A percentile compares a stretch with the other conserved stretches of the same genome.
These are phyloP conservation scores for Microplitis mediator DNA, from an alignment of 1,140 invertebrate genomes.

Conservation along the genomic window DNA sequence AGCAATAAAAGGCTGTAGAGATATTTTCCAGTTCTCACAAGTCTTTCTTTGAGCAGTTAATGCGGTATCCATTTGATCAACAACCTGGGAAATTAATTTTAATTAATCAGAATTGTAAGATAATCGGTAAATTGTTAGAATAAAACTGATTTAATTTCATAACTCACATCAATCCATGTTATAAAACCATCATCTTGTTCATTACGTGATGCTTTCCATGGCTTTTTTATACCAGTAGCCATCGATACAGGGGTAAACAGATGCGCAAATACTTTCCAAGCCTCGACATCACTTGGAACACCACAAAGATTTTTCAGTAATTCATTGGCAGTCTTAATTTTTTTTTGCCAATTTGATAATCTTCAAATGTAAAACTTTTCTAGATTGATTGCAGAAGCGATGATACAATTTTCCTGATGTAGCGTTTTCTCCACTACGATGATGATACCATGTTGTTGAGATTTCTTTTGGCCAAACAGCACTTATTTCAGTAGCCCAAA, in stretches of 20 bases:
- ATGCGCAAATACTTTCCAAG: neutral
- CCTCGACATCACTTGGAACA: neutral
- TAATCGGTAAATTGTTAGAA: neutral
- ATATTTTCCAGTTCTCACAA: neutral
- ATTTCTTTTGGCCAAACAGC: neutral
- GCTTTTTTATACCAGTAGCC: neutral
- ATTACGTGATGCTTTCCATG: slow-evolving; percentile 4
- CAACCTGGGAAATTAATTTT: neutral
- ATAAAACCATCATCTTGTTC: slow-evolving; percentile 7
- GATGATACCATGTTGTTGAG: neutral
- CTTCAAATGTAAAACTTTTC: neutral
- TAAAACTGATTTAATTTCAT: neutral
- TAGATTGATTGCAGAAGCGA: neutral
- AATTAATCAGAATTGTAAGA: neutral
- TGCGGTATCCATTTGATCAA: neutral
- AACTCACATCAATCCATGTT: slow-evolving; percentile 12
- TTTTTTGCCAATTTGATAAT: neutral
- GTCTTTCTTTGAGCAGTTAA: neutral
- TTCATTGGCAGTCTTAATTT: neutral
- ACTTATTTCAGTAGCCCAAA: neutral
- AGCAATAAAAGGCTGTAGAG: neutral
- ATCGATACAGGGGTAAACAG: neutral
- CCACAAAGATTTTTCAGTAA: neutral
- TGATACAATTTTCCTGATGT: neutral
- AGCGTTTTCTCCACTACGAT: neutral